phyloP scores from a whole-genome alignment of 2,888 invertebrate genomes.

The Allophyes oxyacanthae region DNA sequence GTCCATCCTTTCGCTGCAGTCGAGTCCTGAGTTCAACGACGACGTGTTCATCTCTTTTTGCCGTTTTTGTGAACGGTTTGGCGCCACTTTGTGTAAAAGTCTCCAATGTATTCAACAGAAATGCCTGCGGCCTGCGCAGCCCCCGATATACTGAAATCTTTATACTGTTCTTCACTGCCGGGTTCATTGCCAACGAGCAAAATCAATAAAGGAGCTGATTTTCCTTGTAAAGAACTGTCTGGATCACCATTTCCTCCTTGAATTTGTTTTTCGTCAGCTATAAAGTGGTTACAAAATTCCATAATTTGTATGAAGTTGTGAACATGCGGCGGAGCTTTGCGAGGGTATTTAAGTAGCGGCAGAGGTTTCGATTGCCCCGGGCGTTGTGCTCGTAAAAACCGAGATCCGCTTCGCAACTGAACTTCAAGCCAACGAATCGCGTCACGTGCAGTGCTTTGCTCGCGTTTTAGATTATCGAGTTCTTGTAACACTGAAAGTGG shows the following conservation, averaged over 20 bases:
- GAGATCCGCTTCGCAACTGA: constrained; percentile 95
- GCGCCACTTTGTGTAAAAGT: constrained; percentile 96
- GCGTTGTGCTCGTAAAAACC: constrained; percentile 96
- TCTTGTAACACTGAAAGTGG: constrained; percentile 94
- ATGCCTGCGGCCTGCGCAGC: constrained; percentile 95
- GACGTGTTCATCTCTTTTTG: constrained; percentile 83
- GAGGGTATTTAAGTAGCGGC: constrained; percentile 86
- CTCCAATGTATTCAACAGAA: constrained; percentile 94
- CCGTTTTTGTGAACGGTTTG: constrained; percentile 88
- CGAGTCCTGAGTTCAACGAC: constrained; percentile 66
- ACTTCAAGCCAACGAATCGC: constrained; percentile 98
- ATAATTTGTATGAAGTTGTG: constrained; percentile 94
- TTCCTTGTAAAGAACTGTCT: constrained; percentile 69
- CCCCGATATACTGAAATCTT: constrained; percentile 93
- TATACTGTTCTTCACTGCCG: constrained; percentile 81
- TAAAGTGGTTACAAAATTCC: constrained; percentile 95
- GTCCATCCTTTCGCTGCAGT: constrained; percentile 68
- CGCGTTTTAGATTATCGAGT: constrained; percentile 96
- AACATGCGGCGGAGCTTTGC: constrained; percentile 82
- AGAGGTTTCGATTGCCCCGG: constrained; percentile 94
- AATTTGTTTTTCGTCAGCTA: constrained; percentile 77
- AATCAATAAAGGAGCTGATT: constrained; percentile 91
- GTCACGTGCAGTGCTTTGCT: constrained; percentile 95
- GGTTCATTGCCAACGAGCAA: constrained; percentile 92
- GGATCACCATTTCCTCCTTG: constrained; percentile 79